phyloP scores from a whole-genome alignment of 2,113 vertebrate genomes.

The Hemibagrus wyckioides region DNA sequence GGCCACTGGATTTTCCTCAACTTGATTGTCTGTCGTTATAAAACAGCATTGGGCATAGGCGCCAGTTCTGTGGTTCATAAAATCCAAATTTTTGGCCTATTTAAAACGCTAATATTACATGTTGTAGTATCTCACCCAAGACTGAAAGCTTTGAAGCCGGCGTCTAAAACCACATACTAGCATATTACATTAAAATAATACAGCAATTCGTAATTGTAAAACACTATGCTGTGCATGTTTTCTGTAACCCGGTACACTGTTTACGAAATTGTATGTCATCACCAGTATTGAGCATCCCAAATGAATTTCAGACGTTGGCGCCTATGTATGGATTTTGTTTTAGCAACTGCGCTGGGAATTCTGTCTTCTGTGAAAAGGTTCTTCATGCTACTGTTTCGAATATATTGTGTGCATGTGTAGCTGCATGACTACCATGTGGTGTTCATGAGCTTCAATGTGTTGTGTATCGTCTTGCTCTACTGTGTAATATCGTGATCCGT shows the following conservation, averaged over 20 bases:
- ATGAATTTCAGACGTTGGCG: background rate
- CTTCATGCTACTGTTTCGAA: conserved; percentile 34
- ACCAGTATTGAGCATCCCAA: background rate
- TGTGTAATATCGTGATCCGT: background rate
- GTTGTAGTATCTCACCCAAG: background rate
- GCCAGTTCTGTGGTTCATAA: background rate
- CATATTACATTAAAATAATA: background rate
- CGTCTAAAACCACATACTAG: background rate
- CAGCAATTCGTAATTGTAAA: background rate
- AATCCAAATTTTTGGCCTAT: background rate
- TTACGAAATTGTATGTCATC: background rate
- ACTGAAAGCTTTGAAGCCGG: background rate
- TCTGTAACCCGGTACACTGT: background rate
- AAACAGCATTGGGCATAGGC: background rate
- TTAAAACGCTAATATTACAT: background rate
- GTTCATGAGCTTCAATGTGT: conserved; percentile 50
- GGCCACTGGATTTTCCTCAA: conserved; percentile 28
- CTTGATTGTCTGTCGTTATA: conserved; percentile 30
- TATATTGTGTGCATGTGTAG: conserved; percentile 54
- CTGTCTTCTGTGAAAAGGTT: conserved; percentile 16
- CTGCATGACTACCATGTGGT: conserved; percentile 53
- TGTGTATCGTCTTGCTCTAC: conserved; percentile 30
- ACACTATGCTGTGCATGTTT: background rate
- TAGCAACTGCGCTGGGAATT: conserved; percentile 16
- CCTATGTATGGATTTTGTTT: conserved; percentile 30